These are phyloP conservation scores for Salvelinus alpinus DNA, from an alignment of 2,113 vertebrate genomes.

Conservation along the genomic window DNA sequence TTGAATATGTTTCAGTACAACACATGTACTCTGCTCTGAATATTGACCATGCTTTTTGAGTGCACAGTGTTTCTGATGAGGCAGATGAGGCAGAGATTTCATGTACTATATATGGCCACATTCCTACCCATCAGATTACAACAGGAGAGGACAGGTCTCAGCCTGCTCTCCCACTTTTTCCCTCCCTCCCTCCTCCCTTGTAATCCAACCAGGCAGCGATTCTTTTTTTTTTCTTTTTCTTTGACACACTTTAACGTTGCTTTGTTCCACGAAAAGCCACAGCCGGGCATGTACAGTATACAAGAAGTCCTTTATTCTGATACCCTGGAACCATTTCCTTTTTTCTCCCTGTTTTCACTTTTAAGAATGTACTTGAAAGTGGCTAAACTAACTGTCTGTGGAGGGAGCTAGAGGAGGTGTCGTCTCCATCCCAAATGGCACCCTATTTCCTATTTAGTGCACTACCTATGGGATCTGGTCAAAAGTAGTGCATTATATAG, in stretches of 20 bases:
- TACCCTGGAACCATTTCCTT: background rate
- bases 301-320: background rate
- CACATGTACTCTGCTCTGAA: background rate
- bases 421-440: too few relatives aligned
- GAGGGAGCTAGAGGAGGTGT: background rate
- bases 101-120: conserved; percentile 47
- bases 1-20: too few relatives aligned
- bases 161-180: conserved; percentile 47
- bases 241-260: conserved; percentile 25
- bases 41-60: background rate
- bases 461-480: too few relatives aligned
- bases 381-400: background rate
- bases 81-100: conserved; percentile 35
- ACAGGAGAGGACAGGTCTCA: conserved; percentile 50
- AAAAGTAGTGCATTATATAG: too few relatives aligned
- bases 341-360: background rate
- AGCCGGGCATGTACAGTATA: background rate
- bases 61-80: too few relatives aligned
- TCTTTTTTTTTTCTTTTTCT: background rate
- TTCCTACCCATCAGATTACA: conserved; percentile 59
- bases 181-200: background rate
- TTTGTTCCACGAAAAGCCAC: conserved; percentile 22
- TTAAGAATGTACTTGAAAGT: background rate
- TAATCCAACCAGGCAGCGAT: conserved; percentile 37
- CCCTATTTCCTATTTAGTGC: too few relatives aligned